These are phyloP conservation scores for Nemotelus pantherinus DNA, from an alignment of 2,888 invertebrate species.

Conservation along the genomic window DNA sequence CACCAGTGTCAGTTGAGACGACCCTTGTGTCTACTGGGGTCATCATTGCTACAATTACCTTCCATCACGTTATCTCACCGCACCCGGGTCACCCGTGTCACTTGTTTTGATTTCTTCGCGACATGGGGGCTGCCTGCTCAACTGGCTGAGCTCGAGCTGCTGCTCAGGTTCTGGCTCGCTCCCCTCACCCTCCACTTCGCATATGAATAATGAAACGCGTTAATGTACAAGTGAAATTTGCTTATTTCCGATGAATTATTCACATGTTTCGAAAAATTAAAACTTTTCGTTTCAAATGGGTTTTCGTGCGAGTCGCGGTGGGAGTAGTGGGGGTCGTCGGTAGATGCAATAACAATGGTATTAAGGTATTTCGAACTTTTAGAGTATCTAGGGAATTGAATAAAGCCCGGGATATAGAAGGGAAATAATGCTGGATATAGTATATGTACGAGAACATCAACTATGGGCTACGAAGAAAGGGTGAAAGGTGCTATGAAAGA, in stretches of 20 bases:
- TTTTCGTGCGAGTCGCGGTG: neutral
- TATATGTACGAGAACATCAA: too few species aligned
- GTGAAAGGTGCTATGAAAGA: too few species aligned
- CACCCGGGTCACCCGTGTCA: constrained; percentile 38
- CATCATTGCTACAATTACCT: constrained; percentile 5
- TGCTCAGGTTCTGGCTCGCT: neutral
- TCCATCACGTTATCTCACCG: constrained; percentile 35
- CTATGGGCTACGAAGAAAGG: too few species aligned
- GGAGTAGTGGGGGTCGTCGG: too few species aligned
- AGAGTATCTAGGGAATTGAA: too few species aligned
- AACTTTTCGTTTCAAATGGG: constrained; percentile 34
- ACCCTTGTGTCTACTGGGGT: neutral
- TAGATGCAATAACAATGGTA: too few species aligned
- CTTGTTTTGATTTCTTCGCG: constrained; percentile 32
- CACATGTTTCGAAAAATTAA: constrained; percentile 41
- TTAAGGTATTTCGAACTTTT: too few species aligned
- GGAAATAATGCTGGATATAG: too few species aligned
- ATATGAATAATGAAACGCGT: constrained; percentile 47
- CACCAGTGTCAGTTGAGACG: constrained; percentile 20
- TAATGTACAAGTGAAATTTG: constrained; percentile 49
- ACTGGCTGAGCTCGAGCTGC: too few species aligned
- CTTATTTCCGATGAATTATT: constrained; percentile 49
- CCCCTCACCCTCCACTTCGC: constrained; percentile 9
- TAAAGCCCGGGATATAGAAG: too few species aligned
- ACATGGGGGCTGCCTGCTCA: constrained; percentile 1